Evolutionary conservation across 2,888 invertebrate species (phyloP), one percentile per base, ranked within the genome.

Genomic region (Pristionchus entomophagus): DNA sequence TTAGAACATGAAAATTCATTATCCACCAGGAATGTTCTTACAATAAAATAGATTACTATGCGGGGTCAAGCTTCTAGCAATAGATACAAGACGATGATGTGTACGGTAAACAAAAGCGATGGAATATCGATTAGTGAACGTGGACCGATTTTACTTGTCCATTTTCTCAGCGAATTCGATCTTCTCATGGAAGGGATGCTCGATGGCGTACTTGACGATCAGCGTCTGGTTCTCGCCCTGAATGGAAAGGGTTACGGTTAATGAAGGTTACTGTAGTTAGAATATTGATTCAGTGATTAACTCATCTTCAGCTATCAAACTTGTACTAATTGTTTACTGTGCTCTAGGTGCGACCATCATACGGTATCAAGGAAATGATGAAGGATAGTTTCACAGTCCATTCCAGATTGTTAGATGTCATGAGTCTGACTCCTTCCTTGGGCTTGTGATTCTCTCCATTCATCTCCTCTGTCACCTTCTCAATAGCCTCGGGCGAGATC

Each of bases 321-420:
- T 45, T 45, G 14, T 10, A 45, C 8, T 45, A 14, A 10, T 14
- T 6, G 6, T 14, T 45, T 45, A 45, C 45, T 6, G 45, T 45
- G 14, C 45, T n/a, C n/a, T n/a, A n/a, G 45, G 14, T 45, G 45
- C 45, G 14, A 45, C 8, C 6, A 45, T 45, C 6, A 14, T 6
- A 45, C 6, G 14, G 45, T 10, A 45, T n/a, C n/a, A 45, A 45
- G 45, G 6, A 45, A 45, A 45, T 6, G 8, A 45, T 6, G 8
- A 45, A 10, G 45, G 6, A 45, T 6, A 10, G 14, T 45, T 86
- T 86, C 41, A 89, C 88, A 80, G 89, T 89, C 89, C 89, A 89
- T 84, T 90, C 90, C 56, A 90, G 77, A 78, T 89, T 89, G 86
- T 90, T 88, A 69, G 87, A 86, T 5, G 77, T 59, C 0, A 85